Base-by-base conservation (phyloP, 1,140 invertebrate species). In the Camponotus pennsylvanicus region DNA sequence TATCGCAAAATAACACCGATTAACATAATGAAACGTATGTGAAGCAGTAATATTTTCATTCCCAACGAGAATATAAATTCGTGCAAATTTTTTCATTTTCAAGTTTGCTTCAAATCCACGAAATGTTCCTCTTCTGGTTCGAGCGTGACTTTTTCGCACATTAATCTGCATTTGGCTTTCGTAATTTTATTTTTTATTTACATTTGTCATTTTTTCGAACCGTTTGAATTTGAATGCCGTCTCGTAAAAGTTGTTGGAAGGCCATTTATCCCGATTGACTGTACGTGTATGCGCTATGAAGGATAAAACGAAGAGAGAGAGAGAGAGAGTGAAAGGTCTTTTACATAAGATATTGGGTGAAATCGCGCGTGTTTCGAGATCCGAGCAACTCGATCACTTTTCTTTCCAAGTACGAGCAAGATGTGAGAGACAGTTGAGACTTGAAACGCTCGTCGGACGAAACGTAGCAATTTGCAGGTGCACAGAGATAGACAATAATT, bases 401-500 rank as follows among this genome's bases (percentile, higher is more conserved):
- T 69, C 37, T 69, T 79, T 79, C 3, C n/a, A 69, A 67, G 11
- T 37, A 69, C 11, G 42, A 67, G 45, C 34, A 7, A 69, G 69
- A 69, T n/a, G 4, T 9, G 34, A 1, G 42, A 67, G 15, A 5
- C 21, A 8, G 52, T 49, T 49, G 40, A 18, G n/a, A 27, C 27
- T 63, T 42, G 61, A 21, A 40, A 52, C n/a, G 34, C 21, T 69
- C 45, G 77, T 40, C 45, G 32, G n/a, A 55, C n/a, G 32, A 80
- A 70, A 55, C 21, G 64, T 27, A 27, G 11, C 70, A 11, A 70
- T 57, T 52, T 21, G n/a, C 42, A 45, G 15, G 13, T 87, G 90
- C 76, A 90, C 64, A 91, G 90, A 89, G 89, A 80, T 92, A 92
- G 92, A 93, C 92, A 93, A 94, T 93, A 94, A 94, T 89, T 89